These are phyloP conservation scores for Sarcophaga rosellei DNA, from an alignment of 2,888 invertebrate genomes.

Conservation along the genomic window DNA sequence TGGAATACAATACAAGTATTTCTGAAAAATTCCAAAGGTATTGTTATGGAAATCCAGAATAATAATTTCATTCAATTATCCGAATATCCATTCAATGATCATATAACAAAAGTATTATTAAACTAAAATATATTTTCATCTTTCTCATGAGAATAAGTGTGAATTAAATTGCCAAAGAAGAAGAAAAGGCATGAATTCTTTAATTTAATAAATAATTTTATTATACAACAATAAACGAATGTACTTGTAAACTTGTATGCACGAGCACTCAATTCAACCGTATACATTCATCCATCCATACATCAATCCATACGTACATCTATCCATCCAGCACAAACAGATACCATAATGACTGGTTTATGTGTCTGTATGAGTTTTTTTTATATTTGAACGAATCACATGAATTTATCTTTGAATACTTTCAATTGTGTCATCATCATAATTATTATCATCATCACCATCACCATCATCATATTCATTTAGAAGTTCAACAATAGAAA, in stretches of 20 bases:
- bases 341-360: conserved; percentile 23
- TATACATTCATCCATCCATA: neutral
- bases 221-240: conserved; percentile 38
- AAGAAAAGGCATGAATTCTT: conserved; percentile 52
- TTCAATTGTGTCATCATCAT: conserved; percentile 64
- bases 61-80: conserved; percentile 45
- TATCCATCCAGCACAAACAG: neutral
- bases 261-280: neutral
- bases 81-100: conserved; percentile 35
- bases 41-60: neutral
- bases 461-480: conserved; percentile 58
- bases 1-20: neutral
- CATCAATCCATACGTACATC: neutral
- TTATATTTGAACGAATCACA: conserved; percentile 2
- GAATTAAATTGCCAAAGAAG: conserved; percentile 54
- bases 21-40: neutral
- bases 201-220: conserved; percentile 63
- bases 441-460: conserved; percentile 52
- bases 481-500: conserved; percentile 64
- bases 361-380: conserved; percentile 1
- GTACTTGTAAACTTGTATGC: conserved; percentile 14
- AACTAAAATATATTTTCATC: conserved; percentile 21
- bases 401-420: conserved; percentile 40
- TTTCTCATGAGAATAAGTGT: conserved; percentile 61
- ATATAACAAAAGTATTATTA: conserved; percentile 45